Evolutionary conservation across 2,113 vertebrate species (phyloP).

Genomic region (Gadus chalcogrammus): DNA sequence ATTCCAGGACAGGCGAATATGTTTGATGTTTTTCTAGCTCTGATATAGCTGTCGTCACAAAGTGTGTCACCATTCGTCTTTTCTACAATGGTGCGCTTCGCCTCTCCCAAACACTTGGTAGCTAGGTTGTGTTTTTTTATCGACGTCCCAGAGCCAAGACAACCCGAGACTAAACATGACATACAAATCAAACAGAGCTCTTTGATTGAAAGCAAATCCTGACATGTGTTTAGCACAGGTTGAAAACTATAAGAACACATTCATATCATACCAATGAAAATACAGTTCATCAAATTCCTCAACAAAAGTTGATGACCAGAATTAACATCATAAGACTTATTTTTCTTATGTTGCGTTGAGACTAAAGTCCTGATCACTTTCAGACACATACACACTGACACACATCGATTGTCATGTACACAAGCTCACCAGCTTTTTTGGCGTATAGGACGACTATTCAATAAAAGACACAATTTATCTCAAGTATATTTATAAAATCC

Average conservation of each 20-base stretch:
- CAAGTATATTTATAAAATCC: no score
- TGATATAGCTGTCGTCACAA: no score
- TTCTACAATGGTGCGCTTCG: no score
- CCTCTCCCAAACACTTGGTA: no score
- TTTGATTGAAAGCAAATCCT: conserved; percentile 4
- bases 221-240: conserved; percentile 26
- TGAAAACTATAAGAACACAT: conserved; percentile 50
- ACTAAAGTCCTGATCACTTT: background rate
- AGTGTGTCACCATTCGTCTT: no score
- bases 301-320: conserved; percentile 41
- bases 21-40: no score
- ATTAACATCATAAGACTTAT: conserved; percentile 22
- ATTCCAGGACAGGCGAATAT: no score
- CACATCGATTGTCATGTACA: no score
- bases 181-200: conserved; percentile 20
- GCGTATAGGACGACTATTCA: no score
- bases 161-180: conserved; percentile 51
- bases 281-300: conserved; percentile 31
- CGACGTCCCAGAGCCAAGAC: conserved; percentile 48
- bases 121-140: conserved; percentile 6
- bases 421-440: no score
- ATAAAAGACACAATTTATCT: no score
- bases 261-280: background rate
- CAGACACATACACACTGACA: no score
- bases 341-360: background rate